A percentile compares a stretch with the other conserved stretches of the same genome.
Conservation (phyloP, 2,797 vertebrate species). For the Alectoris magna region DNA sequence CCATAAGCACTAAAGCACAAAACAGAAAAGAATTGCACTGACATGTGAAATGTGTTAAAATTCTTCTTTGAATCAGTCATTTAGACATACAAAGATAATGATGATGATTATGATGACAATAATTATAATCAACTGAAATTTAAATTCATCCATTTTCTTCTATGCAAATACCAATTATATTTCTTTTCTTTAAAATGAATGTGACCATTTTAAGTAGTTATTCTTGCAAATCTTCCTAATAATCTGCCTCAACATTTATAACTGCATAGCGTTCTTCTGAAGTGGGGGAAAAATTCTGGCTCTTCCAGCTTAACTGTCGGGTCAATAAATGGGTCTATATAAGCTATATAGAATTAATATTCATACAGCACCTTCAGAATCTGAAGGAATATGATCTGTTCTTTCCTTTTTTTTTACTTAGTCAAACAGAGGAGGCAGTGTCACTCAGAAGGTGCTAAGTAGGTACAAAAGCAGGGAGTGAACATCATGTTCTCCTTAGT, state of each 20-base stretch:
- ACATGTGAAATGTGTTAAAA: conserved; percentile 69
- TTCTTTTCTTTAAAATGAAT: conserved; percentile 71
- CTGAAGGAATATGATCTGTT: not conserved
- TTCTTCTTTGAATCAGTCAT: conserved; percentile 70
- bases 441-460: not conserved
- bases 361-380: not conserved
- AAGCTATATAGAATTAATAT: not conserved
- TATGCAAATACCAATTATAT: conserved; percentile 72
- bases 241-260: conserved; percentile 57
- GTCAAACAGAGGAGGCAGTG: not conserved
- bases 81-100: conserved; percentile 75
- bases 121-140: conserved; percentile 78
- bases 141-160: conserved; percentile 74
- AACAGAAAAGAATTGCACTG: conserved; percentile 68
- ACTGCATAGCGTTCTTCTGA: conserved; percentile 19
- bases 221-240: conserved; percentile 65
- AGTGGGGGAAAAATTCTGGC: not conserved
- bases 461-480: not conserved
- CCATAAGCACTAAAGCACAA: conserved; percentile 45
- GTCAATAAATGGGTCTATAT: not conserved
- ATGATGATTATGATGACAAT: conserved; percentile 74
- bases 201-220: conserved; percentile 59
- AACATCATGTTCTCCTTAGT: not conserved
- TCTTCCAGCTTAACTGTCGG: not conserved
- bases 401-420: not conserved